A percentile compares a stretch with the other conserved stretches of the same genome.
phyloP scores from a whole-genome alignment of 1,140 invertebrate species.

The Ridgeia piscesae region DNA sequence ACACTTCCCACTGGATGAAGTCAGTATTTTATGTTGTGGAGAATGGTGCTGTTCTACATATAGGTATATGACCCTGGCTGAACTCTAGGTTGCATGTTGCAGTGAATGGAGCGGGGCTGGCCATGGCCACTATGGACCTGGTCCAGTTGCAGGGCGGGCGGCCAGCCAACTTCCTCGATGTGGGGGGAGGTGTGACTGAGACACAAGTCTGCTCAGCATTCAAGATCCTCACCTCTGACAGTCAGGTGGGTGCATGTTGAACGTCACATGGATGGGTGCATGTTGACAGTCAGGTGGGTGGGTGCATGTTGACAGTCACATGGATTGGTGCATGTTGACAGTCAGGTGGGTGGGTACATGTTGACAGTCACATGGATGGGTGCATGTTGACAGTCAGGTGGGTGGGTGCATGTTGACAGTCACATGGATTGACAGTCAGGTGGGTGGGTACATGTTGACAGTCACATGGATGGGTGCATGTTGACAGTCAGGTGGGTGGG shows the following conservation, averaged over 20 bases:
- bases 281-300: conserved; percentile 50
- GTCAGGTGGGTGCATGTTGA: conserved; percentile 40
- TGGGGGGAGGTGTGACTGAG: conserved; percentile 66
- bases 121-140: conserved; percentile 66
- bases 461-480: conserved; percentile 43
- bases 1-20: too few relatives aligned
- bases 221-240: conserved; percentile 56
- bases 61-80: neutral
- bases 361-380: neutral
- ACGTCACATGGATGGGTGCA: neutral
- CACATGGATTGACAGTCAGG: neutral
- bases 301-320: neutral
- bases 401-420: neutral
- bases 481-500: neutral
- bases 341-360: conserved; percentile 43
- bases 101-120: conserved; percentile 65
- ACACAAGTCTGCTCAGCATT: conserved; percentile 76
- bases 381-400: conserved; percentile 54
- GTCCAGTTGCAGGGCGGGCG: conserved; percentile 61
- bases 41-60: neutral
- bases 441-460: too few relatives aligned
- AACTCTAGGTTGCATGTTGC: conserved; percentile 19
- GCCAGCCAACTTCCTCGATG: conserved; percentile 64
- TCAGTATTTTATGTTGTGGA: too few relatives aligned
- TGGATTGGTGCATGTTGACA: conserved; percentile 38